Evolutionary conservation across 2,797 vertebrate genomes (phyloP).

Genomic region (Centroberyx gerrardi): DNA sequence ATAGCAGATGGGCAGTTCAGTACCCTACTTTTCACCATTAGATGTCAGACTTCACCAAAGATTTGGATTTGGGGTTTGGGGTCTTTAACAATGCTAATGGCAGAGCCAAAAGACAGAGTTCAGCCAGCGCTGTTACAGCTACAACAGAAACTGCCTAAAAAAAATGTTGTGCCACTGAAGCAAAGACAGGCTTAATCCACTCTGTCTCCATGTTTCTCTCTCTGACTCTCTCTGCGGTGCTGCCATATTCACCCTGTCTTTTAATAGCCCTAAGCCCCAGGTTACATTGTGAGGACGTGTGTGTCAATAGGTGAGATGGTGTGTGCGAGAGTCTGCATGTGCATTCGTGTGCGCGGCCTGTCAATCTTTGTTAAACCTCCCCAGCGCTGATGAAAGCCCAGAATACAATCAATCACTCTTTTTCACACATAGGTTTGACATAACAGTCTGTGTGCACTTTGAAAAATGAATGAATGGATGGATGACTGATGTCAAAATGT

Average conservation of each 20-base stretch:
- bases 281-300: constrained; percentile 5
- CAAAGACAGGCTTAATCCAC: too few species aligned
- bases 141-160: background rate
- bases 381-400: constrained; percentile 9
- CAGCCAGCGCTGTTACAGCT: background rate
- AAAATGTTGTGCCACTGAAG: background rate
- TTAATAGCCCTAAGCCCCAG: background rate
- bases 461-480: constrained; percentile 6
- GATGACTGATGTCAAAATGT: background rate
- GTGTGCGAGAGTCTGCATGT: constrained; percentile 13
- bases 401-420: constrained; percentile 12
- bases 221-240: background rate
- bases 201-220: background rate
- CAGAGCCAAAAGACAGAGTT: too few species aligned
- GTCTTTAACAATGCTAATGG: too few species aligned
- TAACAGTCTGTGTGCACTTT: background rate
- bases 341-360: background rate
- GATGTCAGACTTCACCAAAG: too few species aligned
- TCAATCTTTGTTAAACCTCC: constrained; percentile 4
- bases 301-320: background rate
- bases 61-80: too few species aligned
- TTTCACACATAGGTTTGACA: constrained; percentile 6
- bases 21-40: too few species aligned
- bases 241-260: constrained; percentile 1
- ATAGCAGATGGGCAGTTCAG: too few species aligned